Percentiles rank a stretch among this genome's conserved stretches.
phyloP scores from a whole-genome alignment of 2,888 invertebrate species.

The Parthenolecanium corni region DNA sequence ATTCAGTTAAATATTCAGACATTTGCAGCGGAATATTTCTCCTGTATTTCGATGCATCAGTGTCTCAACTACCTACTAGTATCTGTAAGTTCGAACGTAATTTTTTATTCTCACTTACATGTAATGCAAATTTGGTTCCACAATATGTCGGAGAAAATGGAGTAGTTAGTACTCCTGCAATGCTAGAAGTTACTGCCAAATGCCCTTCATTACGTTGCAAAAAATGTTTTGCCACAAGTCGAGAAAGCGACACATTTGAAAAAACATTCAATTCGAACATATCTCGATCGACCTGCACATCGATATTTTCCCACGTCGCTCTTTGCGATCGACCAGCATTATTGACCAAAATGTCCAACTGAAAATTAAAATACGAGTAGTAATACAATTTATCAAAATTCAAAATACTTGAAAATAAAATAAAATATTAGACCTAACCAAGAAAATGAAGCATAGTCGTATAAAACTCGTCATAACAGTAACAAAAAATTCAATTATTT shows the following conservation, averaged over 20 bases:
- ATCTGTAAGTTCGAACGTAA: too few species aligned
- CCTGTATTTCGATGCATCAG: too few species aligned
- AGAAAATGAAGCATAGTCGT: background rate
- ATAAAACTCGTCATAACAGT: background rate
- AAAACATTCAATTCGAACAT: constrained; percentile 70
- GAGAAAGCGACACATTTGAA: constrained; percentile 54
- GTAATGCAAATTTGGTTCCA: constrained; percentile 63
- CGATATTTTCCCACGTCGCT: constrained; percentile 57
- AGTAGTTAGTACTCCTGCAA: constrained; percentile 55
- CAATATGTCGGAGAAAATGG: constrained; percentile 59
- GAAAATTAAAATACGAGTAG: constrained; percentile 32
- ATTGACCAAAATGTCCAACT: constrained; percentile 64
- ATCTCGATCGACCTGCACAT: constrained; percentile 56
- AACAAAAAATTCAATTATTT: too few species aligned
- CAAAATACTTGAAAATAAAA: too few species aligned
- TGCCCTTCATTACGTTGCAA: constrained; percentile 47
- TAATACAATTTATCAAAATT: too few species aligned
- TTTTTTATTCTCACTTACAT: constrained; percentile 47
- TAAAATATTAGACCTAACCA: too few species aligned
- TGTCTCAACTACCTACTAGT: too few species aligned
- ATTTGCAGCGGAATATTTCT: too few species aligned
- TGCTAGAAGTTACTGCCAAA: constrained; percentile 60
- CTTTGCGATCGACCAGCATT: constrained; percentile 73
- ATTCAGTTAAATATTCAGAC: too few species aligned
- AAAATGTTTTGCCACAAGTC: constrained; percentile 57